Evolutionary conservation across 1,140 invertebrate genomes (phyloP).

Genomic region (Linepithema humile): DNA sequence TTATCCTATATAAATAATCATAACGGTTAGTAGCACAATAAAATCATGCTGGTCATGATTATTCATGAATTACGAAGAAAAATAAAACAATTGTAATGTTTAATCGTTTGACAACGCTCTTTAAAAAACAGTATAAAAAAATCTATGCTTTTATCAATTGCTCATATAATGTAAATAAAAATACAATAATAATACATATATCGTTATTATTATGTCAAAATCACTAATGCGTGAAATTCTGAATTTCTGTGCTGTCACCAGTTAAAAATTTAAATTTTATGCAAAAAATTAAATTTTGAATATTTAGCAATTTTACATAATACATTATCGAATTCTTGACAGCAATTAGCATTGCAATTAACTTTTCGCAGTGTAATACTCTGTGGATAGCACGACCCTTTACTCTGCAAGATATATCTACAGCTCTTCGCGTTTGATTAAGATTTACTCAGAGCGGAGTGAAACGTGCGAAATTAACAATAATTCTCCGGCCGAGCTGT

Average conservation of each 20-base stretch:
- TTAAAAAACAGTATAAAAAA: not conserved
- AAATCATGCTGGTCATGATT: slow-evolving; percentile 18
- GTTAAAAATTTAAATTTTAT: not conserved
- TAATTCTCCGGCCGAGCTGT: not conserved
- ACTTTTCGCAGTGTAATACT: slow-evolving; percentile 1
- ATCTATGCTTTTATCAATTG: not conserved
- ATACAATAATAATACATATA: not conserved
- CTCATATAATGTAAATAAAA: not conserved
- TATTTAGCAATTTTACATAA: not conserved
- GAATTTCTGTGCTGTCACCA: not conserved
- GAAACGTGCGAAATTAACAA: slow-evolving; percentile 32
- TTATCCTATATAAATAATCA: slow-evolving; percentile 27
- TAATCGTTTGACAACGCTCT: not conserved
- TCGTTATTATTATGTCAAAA: slow-evolving; percentile 1
- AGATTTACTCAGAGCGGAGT: not conserved
- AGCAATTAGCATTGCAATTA: not conserved
- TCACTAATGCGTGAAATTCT: not conserved
- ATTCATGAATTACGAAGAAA: slow-evolving; percentile 15
- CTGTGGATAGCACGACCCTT: not conserved
- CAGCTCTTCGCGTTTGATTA: not conserved
- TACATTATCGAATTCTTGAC: not conserved
- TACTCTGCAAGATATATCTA: not conserved
- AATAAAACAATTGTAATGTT: not conserved
- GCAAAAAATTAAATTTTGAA: not conserved
- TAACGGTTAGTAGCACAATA: not conserved